Conservation (phyloP, 1,140 invertebrate genomes). For the Drosophila nikananu region DNA sequence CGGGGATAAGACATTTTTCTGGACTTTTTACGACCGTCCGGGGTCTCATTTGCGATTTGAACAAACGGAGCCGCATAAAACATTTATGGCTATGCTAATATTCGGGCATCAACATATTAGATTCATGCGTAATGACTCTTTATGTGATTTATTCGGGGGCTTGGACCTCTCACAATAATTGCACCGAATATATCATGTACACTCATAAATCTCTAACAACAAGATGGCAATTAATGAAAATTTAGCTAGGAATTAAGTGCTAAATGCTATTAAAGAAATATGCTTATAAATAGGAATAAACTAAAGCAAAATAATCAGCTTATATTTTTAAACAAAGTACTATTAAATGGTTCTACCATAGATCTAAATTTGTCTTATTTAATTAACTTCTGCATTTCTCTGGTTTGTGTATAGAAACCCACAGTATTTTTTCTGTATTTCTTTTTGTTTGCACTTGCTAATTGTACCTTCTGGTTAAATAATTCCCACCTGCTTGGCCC, state of each 20-base stretch:
- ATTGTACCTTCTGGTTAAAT: background rate
- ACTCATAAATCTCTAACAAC: background rate
- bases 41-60: conserved; percentile 23
- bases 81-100: conserved; percentile 37
- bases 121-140: conserved; percentile 9
- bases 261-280: background rate
- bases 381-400: background rate
- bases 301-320: background rate
- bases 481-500: background rate
- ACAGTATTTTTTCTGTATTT: background rate
- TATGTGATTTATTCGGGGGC: conserved; percentile 11
- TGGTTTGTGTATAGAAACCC: background rate
- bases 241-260: background rate
- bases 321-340: background rate
- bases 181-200: background rate
- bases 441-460: background rate
- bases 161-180: conserved; percentile 1
- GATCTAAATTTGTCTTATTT: background rate
- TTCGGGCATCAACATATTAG: conserved; percentile 7
- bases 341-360: background rate
- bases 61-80: conserved; percentile 18
- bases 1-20: conserved; percentile 15
- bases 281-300: too few species aligned
- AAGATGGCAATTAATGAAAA: background rate
- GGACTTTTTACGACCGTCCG: conserved; percentile 21